Percentiles rank a stretch among this genome's conserved stretches.
Evolutionary conservation across 2,888 invertebrate genomes (phyloP).

Genomic region (Drosophila anomelani): DNA sequence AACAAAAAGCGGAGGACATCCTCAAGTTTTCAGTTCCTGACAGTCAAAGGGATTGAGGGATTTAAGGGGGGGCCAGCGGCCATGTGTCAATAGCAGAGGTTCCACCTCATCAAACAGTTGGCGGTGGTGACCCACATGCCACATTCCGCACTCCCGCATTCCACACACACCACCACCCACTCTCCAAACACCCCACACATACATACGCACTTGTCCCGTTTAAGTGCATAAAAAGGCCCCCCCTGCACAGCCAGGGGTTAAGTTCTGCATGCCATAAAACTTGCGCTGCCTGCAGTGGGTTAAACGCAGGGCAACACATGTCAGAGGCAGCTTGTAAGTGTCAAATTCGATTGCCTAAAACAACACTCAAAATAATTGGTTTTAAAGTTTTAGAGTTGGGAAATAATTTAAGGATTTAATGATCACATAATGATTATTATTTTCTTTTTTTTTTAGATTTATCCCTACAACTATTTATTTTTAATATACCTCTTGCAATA

Average conservation of each 20-base stretch:
- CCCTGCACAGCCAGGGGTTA: conserved; percentile 34
- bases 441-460: background rate
- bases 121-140: conserved; percentile 50
- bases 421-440: background rate
- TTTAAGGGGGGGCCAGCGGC: conserved; percentile 7
- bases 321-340: conserved; percentile 55
- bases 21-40: conserved; percentile 19
- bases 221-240: conserved; percentile 47
- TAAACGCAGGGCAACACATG: conserved; percentile 46
- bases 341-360: conserved; percentile 55
- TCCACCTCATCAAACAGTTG: conserved; percentile 46
- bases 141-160: background rate
- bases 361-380: background rate
- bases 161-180: conserved; percentile 7
- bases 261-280: conserved; percentile 13
- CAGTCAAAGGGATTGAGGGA: conserved; percentile 9
- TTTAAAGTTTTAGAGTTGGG: background rate
- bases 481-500: background rate
- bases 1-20: conserved; percentile 10
- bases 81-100: conserved; percentile 45
- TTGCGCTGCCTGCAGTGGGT: conserved; percentile 18
- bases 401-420: background rate
- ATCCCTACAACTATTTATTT: background rate
- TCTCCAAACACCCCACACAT: background rate
- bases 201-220: conserved; percentile 30